Base-by-base conservation (phyloP, 2,888 invertebrate species). In the Tromatobia lineatoria region DNA sequence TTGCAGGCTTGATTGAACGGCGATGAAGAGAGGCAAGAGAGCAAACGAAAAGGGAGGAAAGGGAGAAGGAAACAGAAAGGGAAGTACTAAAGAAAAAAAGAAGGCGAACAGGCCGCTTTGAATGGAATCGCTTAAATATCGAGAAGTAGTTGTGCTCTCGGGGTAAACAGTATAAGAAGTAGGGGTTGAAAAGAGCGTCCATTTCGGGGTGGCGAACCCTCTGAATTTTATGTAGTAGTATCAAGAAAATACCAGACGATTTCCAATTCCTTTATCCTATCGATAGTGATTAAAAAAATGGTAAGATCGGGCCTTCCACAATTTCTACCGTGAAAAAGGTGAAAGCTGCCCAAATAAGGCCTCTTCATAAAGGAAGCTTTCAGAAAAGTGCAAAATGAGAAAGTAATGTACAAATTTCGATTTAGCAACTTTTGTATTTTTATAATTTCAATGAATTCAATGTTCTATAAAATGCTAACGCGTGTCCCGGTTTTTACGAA, bases 71-170 rank as follows among this genome's bases (percentile, higher is more conserved):
- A 34, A 50, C 47, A 67, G 61, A 61, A 66, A n/a, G 74, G 61
- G 74, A 74, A 64, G 71, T 20, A 47, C 45, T 57, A 45, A 79
- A 73, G 71, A 77, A 78, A 81, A 69, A 54, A 70, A 42, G 71
- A 79, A 69, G 70, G 59, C 80, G 66, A 82, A 79, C 70, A 81
- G 70, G 74, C 64, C 75, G 79, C 84, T 85, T 75, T 85, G 84
- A 85, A 85, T 85, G 78, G 79, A 82, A 82, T 85, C 81, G 84
- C 81, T 85, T 82, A 82, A 82, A 85, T 82, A 82, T 85, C 84
- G 84, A 82, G 75, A 75, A 75, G 84, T 81, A 82, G 81, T 85
- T 79, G 84, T 75, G 81, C 81, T 75, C 78, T 79, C 71, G 77
- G 54, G 23, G 77, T 77, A 80, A 83, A 80, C 83, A 83, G 80